Percentiles rank a stretch among this genome's conserved stretches.
These are phyloP conservation scores for Gadus chalcogrammus DNA, from an alignment of 2,113 vertebrate species.

Conservation along the genomic window DNA sequence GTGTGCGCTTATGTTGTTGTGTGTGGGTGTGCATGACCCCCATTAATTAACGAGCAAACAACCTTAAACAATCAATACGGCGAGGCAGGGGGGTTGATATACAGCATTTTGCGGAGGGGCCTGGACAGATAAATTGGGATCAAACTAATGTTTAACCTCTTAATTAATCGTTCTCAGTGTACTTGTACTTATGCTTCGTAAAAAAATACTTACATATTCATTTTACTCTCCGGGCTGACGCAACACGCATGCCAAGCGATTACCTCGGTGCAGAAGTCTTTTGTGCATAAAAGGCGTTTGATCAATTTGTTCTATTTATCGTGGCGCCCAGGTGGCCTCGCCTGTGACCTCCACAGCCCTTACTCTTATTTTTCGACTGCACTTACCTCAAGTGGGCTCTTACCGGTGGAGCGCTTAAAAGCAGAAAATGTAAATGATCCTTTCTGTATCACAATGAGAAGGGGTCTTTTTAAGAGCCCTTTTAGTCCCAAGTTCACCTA, in stretches of 20 bases:
- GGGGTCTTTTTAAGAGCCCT: neutral
- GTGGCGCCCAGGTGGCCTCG: neutral
- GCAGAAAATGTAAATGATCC: neutral
- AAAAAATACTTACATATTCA: neutral
- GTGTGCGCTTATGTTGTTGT: neutral
- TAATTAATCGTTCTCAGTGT: neutral
- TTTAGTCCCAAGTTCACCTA: neutral
- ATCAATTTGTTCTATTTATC: neutral
- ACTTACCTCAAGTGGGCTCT: neutral
- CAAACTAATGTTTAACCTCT: slow-evolving; percentile 2
- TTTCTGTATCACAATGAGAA: neutral
- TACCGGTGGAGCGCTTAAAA: neutral
- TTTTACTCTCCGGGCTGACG: neutral
- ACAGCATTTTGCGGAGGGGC: slow-evolving; percentile 12
- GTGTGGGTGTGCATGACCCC: neutral
- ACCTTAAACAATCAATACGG: slow-evolving; percentile 6
- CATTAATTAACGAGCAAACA: neutral
- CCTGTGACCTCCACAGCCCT: neutral
- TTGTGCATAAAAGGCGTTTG: too few species aligned
- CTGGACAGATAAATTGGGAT: slow-evolving; percentile 22
- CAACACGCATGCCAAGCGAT: neutral
- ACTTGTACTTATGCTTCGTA: neutral
- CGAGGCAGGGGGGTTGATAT: slow-evolving; percentile 22
- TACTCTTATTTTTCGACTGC: neutral
- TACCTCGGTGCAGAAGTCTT: neutral